A percentile compares a stretch with the other conserved stretches of the same genome.
These are phyloP conservation scores for Rhingia rostrata DNA, from an alignment of 2,888 invertebrate species.

Conservation along the genomic window DNA sequence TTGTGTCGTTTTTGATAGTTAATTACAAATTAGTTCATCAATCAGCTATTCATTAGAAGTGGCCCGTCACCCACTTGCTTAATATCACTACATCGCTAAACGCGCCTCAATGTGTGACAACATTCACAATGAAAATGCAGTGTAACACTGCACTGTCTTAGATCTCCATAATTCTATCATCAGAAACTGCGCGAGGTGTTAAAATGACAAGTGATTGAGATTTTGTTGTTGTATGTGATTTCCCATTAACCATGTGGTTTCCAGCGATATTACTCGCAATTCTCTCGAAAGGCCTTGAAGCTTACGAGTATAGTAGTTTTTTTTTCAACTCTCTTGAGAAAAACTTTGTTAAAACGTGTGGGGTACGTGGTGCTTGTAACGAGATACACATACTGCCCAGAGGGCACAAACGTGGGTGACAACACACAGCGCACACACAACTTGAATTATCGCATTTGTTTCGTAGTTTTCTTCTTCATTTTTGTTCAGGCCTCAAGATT, in stretches of 20 bases:
- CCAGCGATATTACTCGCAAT: slow-evolving; percentile 19
- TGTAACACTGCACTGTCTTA: background rate
- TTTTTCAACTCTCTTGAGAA: slow-evolving; percentile 6
- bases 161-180: slow-evolving; percentile 28
- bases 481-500: background rate
- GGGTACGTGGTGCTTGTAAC: slow-evolving; percentile 21
- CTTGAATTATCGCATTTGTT: slow-evolving; percentile 4
- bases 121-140: background rate
- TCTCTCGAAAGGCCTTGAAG: slow-evolving; percentile 44
- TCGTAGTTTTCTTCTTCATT: slow-evolving; percentile 10
- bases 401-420: slow-evolving; percentile 68
- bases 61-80: slow-evolving; percentile 19
- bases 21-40: slow-evolving; percentile 15
- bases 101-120: slow-evolving; percentile 4
- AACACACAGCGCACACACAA: slow-evolving; percentile 1
- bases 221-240: slow-evolving; percentile 40
- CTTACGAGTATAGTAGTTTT: slow-evolving; percentile 6
- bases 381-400: slow-evolving; percentile 33
- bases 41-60: slow-evolving; percentile 1
- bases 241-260: slow-evolving; percentile 60
- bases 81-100: background rate
- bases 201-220: slow-evolving; percentile 54
- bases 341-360: slow-evolving; percentile 15
- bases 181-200: slow-evolving; percentile 51
- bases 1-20: background rate